Evolutionary conservation across 2,888 invertebrate genomes (phyloP).

Genomic region (Tetrapedia diversipes): DNA sequence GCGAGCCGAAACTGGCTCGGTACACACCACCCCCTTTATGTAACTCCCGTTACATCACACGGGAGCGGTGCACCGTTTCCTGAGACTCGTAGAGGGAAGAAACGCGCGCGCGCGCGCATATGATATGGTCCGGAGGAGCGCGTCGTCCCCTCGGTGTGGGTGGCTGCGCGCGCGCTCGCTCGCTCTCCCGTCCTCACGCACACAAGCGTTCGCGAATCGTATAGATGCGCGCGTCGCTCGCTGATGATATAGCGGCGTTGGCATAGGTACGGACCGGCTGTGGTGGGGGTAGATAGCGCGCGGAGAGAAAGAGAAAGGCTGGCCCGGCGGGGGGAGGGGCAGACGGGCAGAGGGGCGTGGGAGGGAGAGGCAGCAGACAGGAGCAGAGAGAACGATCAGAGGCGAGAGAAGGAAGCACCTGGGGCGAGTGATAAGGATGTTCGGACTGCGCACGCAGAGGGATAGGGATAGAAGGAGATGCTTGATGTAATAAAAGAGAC

Average conservation of each 20-base stretch:
- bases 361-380: slow-evolving; percentile 1
- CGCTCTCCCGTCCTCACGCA: background rate
- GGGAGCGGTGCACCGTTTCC: slow-evolving; percentile 28
- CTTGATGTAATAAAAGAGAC: slow-evolving; percentile 9
- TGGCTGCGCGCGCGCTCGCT: slow-evolving; percentile 32
- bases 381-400: slow-evolving; percentile 24
- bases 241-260: slow-evolving; percentile 42
- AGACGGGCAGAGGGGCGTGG: background rate
- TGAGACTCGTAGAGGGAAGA: slow-evolving; percentile 43
- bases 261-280: slow-evolving; percentile 51
- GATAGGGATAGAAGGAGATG: background rate
- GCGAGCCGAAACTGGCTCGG: background rate
- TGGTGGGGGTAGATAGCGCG: slow-evolving; percentile 31
- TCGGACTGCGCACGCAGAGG: background rate
- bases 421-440: slow-evolving; percentile 25
- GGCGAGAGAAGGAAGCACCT: slow-evolving; percentile 22
- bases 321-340: background rate
- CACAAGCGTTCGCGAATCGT: background rate
- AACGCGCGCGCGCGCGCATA: slow-evolving; percentile 14
- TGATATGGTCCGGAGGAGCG: slow-evolving; percentile 36
- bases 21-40: slow-evolving; percentile 28
- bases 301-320: slow-evolving; percentile 34
- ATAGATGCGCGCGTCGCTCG: slow-evolving; percentile 17
- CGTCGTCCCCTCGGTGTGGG: slow-evolving; percentile 33
- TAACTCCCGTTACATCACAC: slow-evolving; percentile 36